These are phyloP conservation scores for Sphinx pinastri DNA, from an alignment of 2,888 invertebrate genomes.

Conservation along the genomic window DNA sequence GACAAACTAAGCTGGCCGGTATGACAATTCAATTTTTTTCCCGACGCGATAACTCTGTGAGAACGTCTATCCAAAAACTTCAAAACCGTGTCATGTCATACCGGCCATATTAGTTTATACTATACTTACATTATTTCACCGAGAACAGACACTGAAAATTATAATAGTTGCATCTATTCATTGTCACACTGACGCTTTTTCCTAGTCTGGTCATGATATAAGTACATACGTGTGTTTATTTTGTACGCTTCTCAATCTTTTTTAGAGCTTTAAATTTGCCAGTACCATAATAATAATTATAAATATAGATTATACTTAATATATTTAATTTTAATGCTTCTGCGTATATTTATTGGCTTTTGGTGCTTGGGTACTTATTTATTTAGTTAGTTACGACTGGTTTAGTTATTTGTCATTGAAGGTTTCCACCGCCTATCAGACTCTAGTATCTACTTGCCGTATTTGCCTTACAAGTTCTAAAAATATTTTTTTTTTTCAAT, in stretches of 20 bases:
- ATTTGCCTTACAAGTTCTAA: not conserved
- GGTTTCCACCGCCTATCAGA: conserved; percentile 5
- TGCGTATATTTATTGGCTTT: conserved; percentile 71
- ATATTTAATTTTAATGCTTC: conserved; percentile 69
- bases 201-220: conserved; percentile 44
- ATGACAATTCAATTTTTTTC: too few relatives aligned
- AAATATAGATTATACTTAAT: conserved; percentile 60
- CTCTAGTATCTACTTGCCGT: not conserved
- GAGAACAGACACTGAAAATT: not conserved
- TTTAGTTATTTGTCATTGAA: conserved; percentile 29
- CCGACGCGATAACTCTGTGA: too few relatives aligned
- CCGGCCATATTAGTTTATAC: too few relatives aligned
- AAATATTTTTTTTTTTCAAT: too few relatives aligned
- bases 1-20: too few relatives aligned
- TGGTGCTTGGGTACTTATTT: conserved; percentile 78
- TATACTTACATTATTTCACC: not conserved
- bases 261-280: conserved; percentile 77
- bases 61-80: too few relatives aligned
- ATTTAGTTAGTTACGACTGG: conserved; percentile 50
- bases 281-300: conserved; percentile 73
- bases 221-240: conserved; percentile 44
- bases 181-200: conserved; percentile 23
- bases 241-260: conserved; percentile 54
- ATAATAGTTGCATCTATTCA: not conserved
- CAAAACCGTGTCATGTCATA: too few relatives aligned